Percentiles rank a stretch among this genome's conserved stretches.
phyloP scores from a whole-genome alignment of 1,140 invertebrate genomes.

The Tetragnatha versicolor region DNA sequence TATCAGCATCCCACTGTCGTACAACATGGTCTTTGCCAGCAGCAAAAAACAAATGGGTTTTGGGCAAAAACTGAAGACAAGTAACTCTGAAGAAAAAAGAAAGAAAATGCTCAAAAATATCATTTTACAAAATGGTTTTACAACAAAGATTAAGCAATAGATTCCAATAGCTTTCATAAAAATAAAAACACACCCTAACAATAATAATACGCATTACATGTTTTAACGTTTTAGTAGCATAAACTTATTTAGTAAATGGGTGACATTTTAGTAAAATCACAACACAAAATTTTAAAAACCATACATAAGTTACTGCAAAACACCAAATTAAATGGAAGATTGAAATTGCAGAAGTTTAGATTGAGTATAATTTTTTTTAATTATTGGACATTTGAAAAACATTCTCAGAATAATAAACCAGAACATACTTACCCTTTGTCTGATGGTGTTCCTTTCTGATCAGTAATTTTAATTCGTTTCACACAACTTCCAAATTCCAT shows the following conservation, averaged over 20 bases:
- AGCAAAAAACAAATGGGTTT: slow-evolving; percentile 93
- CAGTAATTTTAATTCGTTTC: slow-evolving; percentile 74
- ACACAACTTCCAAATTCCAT: slow-evolving; percentile 98
- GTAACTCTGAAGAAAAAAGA: slow-evolving; percentile 74
- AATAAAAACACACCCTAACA: no score
- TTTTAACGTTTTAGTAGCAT: no score
- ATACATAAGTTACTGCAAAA: no score
- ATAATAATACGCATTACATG: no score
- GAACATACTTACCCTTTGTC: slow-evolving; percentile 5
- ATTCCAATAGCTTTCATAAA: background rate
- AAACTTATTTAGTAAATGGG: no score
- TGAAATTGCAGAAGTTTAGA: background rate
- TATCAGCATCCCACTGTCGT: slow-evolving; percentile 97
- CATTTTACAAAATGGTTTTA: background rate
- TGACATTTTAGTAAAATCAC: no score
- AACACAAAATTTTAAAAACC: no score
- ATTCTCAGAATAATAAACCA: no score
- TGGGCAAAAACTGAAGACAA: slow-evolving; percentile 84
- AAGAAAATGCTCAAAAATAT: background rate
- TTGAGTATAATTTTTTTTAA: background rate
- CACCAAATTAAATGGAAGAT: background rate
- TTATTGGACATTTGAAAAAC: background rate
- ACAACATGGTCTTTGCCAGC: slow-evolving; percentile 89
- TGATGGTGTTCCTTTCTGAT: slow-evolving; percentile 90
- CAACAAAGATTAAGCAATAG: background rate